Percentiles rank a stretch among this genome's conserved stretches.
Evolutionary conservation across 1,140 invertebrate genomes (phyloP).

Genomic region (Scaptomyza pallida): DNA sequence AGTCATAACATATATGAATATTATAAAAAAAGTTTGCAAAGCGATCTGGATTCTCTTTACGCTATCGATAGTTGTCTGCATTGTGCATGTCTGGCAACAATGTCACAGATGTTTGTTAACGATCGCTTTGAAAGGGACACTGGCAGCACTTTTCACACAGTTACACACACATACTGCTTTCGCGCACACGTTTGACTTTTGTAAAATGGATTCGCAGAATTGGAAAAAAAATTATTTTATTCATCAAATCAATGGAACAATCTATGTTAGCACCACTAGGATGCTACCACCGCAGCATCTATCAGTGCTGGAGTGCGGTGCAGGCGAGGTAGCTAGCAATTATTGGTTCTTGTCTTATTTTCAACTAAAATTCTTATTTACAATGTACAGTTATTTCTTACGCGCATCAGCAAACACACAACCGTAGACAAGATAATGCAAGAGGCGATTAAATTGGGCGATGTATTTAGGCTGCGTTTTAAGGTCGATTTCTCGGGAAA

Average conservation of each 20-base stretch:
- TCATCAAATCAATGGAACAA: slow-evolving; percentile 49
- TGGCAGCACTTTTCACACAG: neutral
- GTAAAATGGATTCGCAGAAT: slow-evolving; percentile 15
- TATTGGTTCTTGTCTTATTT: too few relatives aligned
- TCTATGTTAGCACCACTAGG: slow-evolving; percentile 28
- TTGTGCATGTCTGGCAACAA: neutral
- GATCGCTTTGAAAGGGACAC: neutral
- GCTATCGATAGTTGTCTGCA: too few relatives aligned
- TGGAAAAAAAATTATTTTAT: slow-evolving; percentile 26
- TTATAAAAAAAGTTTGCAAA: too few relatives aligned
- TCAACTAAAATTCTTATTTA: too few relatives aligned
- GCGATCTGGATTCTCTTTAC: too few relatives aligned
- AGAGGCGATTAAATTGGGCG: slow-evolving; percentile 41
- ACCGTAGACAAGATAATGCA: slow-evolving; percentile 27
- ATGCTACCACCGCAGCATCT: neutral
- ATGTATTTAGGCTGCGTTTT: slow-evolving; percentile 55
- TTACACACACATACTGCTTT: neutral
- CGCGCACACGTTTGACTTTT: slow-evolving; percentile 16
- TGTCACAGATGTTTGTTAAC: neutral
- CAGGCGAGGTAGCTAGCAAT: slow-evolving; percentile 41
- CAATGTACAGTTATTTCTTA: slow-evolving; percentile 44
- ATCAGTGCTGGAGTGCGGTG: slow-evolving; percentile 22
- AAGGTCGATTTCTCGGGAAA: slow-evolving; percentile 46
- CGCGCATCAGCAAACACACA: neutral
- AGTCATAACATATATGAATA: too few relatives aligned